phyloP scores from a whole-genome alignment of 2,113 vertebrate genomes.

The Dromaius novaehollandiae region DNA sequence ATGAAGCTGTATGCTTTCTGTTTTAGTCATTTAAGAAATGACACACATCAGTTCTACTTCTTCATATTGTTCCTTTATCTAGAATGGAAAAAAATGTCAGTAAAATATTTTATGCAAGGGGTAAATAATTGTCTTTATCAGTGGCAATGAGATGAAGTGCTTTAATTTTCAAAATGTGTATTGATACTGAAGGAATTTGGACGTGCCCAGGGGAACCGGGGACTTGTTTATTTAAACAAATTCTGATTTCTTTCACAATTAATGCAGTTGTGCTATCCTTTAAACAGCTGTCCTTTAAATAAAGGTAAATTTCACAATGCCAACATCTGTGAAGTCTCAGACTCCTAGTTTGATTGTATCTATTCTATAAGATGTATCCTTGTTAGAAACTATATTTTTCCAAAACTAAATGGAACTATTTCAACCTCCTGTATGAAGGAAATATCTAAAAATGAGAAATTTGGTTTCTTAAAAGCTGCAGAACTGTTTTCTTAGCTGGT shows the following conservation, averaged over 20 bases:
- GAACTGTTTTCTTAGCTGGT: background rate
- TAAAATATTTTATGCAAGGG: background rate
- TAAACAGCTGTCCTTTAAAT: background rate
- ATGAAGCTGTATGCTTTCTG: background rate
- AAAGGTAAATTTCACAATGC: background rate
- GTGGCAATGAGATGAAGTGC: fast-evolving
- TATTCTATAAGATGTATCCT: background rate
- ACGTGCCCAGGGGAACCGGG: background rate
- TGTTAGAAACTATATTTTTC: background rate
- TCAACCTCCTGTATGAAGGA: background rate
- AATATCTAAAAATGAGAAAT: background rate
- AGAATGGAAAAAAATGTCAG: background rate
- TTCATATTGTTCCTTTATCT: background rate
- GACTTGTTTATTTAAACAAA: background rate
- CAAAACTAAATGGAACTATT: background rate
- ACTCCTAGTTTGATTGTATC: background rate
- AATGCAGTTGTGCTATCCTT: background rate
- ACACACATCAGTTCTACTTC: background rate
- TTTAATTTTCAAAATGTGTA: background rate
- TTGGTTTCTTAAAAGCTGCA: background rate
- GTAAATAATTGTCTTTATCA: background rate
- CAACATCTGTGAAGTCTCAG: background rate
- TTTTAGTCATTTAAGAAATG: background rate
- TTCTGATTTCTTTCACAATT: background rate
- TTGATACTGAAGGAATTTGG: background rate